Evolutionary conservation across 2,888 invertebrate species (phyloP), one percentile per base, ranked within the genome.

Genomic region (Synergus gifuensis): DNA sequence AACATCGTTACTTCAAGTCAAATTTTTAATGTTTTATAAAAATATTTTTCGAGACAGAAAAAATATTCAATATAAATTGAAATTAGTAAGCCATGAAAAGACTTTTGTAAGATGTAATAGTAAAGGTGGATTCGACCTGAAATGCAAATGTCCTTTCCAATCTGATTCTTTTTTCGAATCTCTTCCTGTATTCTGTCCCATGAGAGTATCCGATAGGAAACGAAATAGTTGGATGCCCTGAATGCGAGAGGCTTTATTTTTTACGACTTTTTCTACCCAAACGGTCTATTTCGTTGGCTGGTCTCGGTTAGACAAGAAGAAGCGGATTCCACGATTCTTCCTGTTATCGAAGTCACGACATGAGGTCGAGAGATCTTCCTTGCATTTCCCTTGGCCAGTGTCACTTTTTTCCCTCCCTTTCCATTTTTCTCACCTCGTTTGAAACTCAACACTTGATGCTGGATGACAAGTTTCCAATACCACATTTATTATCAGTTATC

Each of bases 401-500:
- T 60, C 69, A 58, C 44, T 60, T 58, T 78, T 62, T 54, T 14
- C 16, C n/a, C 49, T 9, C 4, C 18, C 22, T 16, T 22, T 67
- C 46, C 8, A 76, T 46, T 63, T 62, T 76, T 76, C 76, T 76
- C 62, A 76, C 63, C 46, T 76, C 62, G 36, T 76, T 76, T 76
- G 22, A 76, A 62, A 76, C 12, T 58, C 14, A 63, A 73, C 73
- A 12, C 40, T 76, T 62, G 76, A 76, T 62, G 76, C 76, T 54
- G 42, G 18, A 46, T 62, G 76, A 46, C 28, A 63, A 36, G 18
- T 44, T 63, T 63, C 60, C 44, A 62, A 76, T 63, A 62, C 40
- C 60, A 44, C 62, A 63, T 76, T 63, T 76, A 76, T 76, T 76
- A 63, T 62, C 46, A 63, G 44, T 76, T 42, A 63, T 63, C 76